Evolutionary conservation across 2,797 vertebrate genomes (phyloP).

Genomic region (Rhinella marina): DNA sequence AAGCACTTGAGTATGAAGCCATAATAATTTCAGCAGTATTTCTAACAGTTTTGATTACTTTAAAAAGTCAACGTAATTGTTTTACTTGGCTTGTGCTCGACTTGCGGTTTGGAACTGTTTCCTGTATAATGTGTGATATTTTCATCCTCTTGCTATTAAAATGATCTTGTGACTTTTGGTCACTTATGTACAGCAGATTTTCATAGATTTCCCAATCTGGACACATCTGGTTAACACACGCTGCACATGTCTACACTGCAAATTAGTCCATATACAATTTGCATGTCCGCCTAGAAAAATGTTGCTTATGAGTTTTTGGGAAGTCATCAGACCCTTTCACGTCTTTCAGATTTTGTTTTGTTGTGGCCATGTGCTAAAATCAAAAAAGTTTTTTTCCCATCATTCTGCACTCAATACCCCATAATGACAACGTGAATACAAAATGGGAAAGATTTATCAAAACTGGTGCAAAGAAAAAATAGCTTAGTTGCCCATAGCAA

Average conservation of each 20-base stretch:
- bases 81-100: conserved; percentile 22
- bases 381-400: too few species aligned
- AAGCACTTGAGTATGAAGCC: not conserved
- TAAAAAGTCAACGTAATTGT: conserved; percentile 31
- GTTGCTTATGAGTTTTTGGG: too few species aligned
- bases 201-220: not conserved
- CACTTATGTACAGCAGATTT: not conserved
- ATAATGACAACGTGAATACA: too few species aligned
- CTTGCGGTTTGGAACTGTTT: conserved; percentile 47
- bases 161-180: conserved; percentile 11
- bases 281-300: not conserved
- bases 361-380: too few species aligned
- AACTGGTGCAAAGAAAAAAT: too few species aligned
- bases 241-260: not conserved
- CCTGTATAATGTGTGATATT: conserved; percentile 38
- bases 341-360: too few species aligned
- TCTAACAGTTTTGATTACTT: conserved; percentile 46
- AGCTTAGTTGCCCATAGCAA: too few species aligned
- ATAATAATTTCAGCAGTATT: conserved; percentile 26
- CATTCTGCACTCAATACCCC: too few species aligned
- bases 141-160: conserved; percentile 22
- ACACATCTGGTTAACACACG: conserved; percentile 20
- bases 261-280: not conserved
- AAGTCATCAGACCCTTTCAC: too few species aligned
- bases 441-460: too few species aligned